These are phyloP conservation scores for Anthopleura sola DNA, from an alignment of 64 coral and sea anemone genomes.

Conservation along the genomic window DNA sequence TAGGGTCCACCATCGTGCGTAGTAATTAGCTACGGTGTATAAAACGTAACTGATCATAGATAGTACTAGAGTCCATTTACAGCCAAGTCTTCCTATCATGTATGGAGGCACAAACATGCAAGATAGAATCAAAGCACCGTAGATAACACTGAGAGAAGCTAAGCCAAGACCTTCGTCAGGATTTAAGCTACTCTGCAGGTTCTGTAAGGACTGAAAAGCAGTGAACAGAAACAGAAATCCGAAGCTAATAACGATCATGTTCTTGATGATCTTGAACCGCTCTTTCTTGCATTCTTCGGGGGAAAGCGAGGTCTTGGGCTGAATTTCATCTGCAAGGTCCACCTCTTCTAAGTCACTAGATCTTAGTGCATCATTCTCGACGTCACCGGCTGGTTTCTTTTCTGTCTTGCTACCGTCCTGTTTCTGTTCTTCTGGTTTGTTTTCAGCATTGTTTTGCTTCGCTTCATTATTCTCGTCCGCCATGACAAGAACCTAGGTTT, in stretches of 20 bases:
- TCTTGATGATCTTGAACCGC: slow-evolving; percentile 79
- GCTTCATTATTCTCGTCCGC: background rate
- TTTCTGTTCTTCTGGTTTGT: background rate
- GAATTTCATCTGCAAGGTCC: background rate
- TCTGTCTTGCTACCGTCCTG: background rate
- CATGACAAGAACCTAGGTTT: background rate
- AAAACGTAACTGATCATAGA: slow-evolving; percentile 86
- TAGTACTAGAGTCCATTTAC: slow-evolving; percentile 85
- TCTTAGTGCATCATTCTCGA: background rate
- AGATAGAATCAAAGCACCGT: slow-evolving; percentile 78
- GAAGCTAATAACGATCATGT: slow-evolving; percentile 74
- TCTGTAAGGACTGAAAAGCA: slow-evolving; percentile 94
- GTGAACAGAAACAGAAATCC: slow-evolving; percentile 93
- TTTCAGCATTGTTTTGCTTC: background rate
- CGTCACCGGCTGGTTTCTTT: background rate
- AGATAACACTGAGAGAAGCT: slow-evolving; percentile 74
- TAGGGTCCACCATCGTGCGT: slow-evolving; percentile 83
- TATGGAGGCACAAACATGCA: slow-evolving; percentile 91
- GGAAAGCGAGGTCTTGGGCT: background rate
- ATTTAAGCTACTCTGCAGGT: slow-evolving; percentile 96
- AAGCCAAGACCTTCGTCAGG: slow-evolving; percentile 73
- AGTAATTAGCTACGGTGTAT: slow-evolving; percentile 83
- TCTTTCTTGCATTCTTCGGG: slow-evolving; percentile 25
- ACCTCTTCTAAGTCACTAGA: slow-evolving; percentile 11
- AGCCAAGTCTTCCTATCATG: slow-evolving; percentile 89